Base-by-base conservation (phyloP, 1,140 invertebrate species). In the Drosophila santomea region DNA sequence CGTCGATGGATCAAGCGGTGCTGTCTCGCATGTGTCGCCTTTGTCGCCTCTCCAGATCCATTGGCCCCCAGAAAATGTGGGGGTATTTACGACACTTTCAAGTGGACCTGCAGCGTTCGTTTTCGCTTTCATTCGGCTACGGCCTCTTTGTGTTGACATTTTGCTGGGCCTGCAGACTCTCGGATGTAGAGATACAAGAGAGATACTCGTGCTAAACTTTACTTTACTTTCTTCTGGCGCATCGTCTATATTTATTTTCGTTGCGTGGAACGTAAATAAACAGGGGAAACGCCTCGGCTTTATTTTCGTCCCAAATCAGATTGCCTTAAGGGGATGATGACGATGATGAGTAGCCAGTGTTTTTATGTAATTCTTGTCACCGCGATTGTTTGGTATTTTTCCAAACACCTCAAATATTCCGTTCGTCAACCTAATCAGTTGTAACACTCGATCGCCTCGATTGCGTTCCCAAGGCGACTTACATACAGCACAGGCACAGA, bases 261-360 rank as follows among this genome's bases (percentile, higher is more conserved):
- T 78, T 76, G 67, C 57, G 74, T 79, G 74, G 64, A 74, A 88
- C 83, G 66, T 88, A 88, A 82, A 86, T 86, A 88, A 88, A 86
- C 74, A 66, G 83, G 82, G 74, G 74, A 88, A 73, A 61, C 66
- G 74, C 69, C 74, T 62, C 51, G 41, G 48, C 51, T 76, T 78
- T 78, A 75, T 81, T 86, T 82, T 75, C n/a, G 69, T 80, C 54
- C 50, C 28, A 11, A 28, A 58, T 48, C 44, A 12, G 6, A 17
- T 36, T 12, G 36, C 28, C 17, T 28, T 58, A 55, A 35, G 51
- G 5, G 17, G 28, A 35, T 17, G 28, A 35, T 17, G 41, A 8
- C 32, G 32, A 39, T 48, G 28, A 32, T 39, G 57, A 61, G 32
- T 62, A 32, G 56, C 28, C 44, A 23, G 58, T 51, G 28, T 52